phyloP scores from a whole-genome alignment of 1,140 invertebrate species.

The Oreohelix idahoensis region DNA sequence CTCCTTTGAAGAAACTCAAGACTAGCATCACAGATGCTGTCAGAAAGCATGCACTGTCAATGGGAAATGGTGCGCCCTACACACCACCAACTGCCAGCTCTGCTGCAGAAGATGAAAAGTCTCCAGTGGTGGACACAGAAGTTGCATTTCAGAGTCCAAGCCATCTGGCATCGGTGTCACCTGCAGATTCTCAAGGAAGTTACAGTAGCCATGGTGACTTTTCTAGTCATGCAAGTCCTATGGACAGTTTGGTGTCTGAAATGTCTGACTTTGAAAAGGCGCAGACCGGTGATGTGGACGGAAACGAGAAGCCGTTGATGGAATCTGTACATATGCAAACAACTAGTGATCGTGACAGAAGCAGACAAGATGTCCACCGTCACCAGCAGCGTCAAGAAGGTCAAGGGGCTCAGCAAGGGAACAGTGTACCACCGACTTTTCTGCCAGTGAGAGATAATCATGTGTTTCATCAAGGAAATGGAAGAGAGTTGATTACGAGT shows the following conservation, averaged over 20 bases:
- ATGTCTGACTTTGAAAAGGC: not conserved
- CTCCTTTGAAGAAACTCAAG: conserved; percentile 29
- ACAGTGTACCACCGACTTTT: not conserved
- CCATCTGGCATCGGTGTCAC: not conserved
- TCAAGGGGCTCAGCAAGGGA: not conserved
- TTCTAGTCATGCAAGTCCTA: not conserved
- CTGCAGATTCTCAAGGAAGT: not conserved
- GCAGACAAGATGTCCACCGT: not conserved
- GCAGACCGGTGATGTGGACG: not conserved
- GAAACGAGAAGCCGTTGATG: not conserved
- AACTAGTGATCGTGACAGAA: not conserved
- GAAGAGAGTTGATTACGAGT: not conserved
- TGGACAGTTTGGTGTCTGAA: not conserved
- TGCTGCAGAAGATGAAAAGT: not conserved
- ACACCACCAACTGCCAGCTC: not conserved
- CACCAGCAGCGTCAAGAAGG: not conserved
- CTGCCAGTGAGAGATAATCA: not conserved
- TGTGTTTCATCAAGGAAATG: not conserved
- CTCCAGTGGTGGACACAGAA: not conserved
- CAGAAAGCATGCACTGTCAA: conserved; percentile 25
- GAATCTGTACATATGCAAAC: not conserved
- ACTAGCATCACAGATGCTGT: conserved; percentile 38
- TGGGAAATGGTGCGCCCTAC: not conserved
- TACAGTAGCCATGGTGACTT: not conserved
- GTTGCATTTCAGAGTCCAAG: not conserved